Base-by-base conservation (phyloP, 30 jellyfish, hydroid and myxozoan genomes). In the Mastigias papua region DNA sequence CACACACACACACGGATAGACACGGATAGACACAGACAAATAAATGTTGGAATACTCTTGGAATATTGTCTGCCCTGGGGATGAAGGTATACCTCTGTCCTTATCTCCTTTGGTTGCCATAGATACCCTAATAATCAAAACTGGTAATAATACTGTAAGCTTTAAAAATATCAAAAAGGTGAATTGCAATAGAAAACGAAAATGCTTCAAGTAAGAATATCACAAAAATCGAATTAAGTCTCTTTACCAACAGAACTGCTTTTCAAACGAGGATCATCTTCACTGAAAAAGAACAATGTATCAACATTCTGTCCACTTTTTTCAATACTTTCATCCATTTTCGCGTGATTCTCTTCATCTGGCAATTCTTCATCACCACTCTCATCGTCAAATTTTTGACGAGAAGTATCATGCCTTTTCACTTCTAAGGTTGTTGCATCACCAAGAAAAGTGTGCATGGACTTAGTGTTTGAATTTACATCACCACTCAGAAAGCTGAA, bases 231-330 rank as follows among this genome's bases (percentile, higher is more conserved):
- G 57, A 37, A 70, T 1, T n/a, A 70, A 7, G 2, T n/a, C 42
- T 28, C 26, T 71, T 26, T 76, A 51, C 87, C 87, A 61, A 37
- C 64, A 13, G 61, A 74, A 78, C 73, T 87, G 11, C 57, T 42
- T 71, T 51, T 35, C 64, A 88, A 48, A 15, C 97, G 85, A 6
- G 78, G 88, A 68, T 88, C 97, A 71, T 88, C 92, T 27, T 58
- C 67, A 11, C 73, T 51, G 66, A 88, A 88, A 82, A 88, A 88
- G 87, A 88, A 77, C 50, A 23, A 33, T 16, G 33, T 20, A 27
- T 63, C 46, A 15, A 22, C 22, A 27, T 51, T 54, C 46, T 35
- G 29, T 1, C 19, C 10, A 37, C 9, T n/a, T 48, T 54, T 76
- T 9, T 50, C 60, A 17, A 34, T 34, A 20, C 64, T 13, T 5